Conservation (phyloP, 2,888 invertebrate genomes). For the Lycocerus yunnanus region DNA sequence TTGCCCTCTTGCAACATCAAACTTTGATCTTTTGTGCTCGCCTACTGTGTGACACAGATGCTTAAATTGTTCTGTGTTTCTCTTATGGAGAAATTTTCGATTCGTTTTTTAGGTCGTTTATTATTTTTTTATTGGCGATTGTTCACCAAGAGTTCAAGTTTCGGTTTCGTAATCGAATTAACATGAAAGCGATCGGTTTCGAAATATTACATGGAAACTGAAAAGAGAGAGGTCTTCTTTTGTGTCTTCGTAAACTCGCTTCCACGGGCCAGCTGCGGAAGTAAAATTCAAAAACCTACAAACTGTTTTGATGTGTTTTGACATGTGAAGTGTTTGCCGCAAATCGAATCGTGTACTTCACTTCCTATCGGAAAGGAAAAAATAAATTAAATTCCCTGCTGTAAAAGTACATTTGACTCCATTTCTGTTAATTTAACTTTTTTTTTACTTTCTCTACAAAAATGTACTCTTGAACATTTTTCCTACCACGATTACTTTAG, state of each 20-base stretch:
- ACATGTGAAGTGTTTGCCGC: too few species aligned
- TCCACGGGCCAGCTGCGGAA: too few species aligned
- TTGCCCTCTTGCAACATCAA: conserved; percentile 33
- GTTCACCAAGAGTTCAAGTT: background rate
- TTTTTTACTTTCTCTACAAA: background rate
- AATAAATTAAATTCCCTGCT: too few species aligned
- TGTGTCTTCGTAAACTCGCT: too few species aligned
- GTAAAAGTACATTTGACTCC: too few species aligned
- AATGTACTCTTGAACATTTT: background rate
- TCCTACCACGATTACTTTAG: background rate
- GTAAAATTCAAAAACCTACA: too few species aligned
- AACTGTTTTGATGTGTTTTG: too few species aligned
- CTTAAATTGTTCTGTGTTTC: conserved; percentile 27
- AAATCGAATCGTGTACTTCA: too few species aligned
- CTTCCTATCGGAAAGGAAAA: too few species aligned
- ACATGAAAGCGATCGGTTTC: background rate
- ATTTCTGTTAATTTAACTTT: too few species aligned
- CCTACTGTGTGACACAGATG: conserved; percentile 44
- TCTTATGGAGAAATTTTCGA: conserved; percentile 20
- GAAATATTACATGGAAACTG: background rate
- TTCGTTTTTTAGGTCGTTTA: conserved; percentile 8
- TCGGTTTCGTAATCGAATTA: background rate
- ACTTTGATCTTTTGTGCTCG: conserved; percentile 39
- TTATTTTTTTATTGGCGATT: conserved; percentile 8
- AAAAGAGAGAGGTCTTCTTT: background rate